Evolutionary conservation across 2,113 vertebrate genomes (phyloP), one percentile per base, ranked within the genome.

Genomic region (Perccottus glenii): DNA sequence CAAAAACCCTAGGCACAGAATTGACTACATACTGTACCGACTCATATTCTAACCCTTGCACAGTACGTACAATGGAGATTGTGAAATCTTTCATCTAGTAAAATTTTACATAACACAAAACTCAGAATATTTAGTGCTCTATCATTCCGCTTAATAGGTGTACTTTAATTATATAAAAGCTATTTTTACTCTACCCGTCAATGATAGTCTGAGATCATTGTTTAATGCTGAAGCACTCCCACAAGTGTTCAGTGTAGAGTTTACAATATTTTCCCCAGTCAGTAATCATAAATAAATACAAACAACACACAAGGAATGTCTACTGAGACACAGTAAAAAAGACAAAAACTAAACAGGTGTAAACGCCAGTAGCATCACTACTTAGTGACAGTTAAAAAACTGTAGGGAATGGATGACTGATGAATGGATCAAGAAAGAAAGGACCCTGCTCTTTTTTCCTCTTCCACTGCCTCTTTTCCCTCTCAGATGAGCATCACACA

Each of bases 201-300:
- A 93, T 93, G 93, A 94, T 93, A 94, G 94, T 94, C 93, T 93
- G 93, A 94, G 93, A 94, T 90, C 85, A 87, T 89, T 90, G 90
- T 93, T 90, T 94, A 94, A 95, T 88, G 93, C 93, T 94, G 92
- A 96, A 94, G 94, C 93, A 92, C 93, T 94, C 93, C 90, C 92
- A 91, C 93, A 89, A 86, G 85, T 92, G 91, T 93, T 89, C 92
- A 93, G 94, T 94, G 94, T 94, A 83, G 89, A 88, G 83, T 91
- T 87, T 85, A 89, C 86, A 85, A 78, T 59, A 80, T 63, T 70
- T 53, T 60, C 89, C 88, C 63, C 82, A 96, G 94, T 87, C 91
- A 93, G 94, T 95, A 96, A 95, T 96, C 93, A 98, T 98, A 99
- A 99, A 99, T 99, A 99, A 99, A 99, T 97, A 98, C 95, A 96